Conservation (phyloP, 2,797 vertebrate species). For the Lepilemur septentrionalis region DNA sequence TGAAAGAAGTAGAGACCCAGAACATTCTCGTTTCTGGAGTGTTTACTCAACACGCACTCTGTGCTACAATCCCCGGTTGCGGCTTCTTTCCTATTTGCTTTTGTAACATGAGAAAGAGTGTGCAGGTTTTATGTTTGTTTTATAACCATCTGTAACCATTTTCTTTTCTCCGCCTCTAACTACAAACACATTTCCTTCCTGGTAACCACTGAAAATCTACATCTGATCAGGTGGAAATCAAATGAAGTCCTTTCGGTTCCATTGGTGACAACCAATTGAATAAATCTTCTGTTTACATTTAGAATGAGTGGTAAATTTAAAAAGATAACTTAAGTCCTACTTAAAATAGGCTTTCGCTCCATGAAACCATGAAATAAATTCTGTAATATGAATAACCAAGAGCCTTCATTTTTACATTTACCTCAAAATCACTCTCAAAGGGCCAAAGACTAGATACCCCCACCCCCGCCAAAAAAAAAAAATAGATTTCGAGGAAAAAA, state of each 20-base stretch:
- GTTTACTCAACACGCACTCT: slow-evolving; percentile 74
- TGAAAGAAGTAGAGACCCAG: background rate
- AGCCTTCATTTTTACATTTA: background rate
- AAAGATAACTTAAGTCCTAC: slow-evolving; percentile 21
- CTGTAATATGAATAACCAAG: background rate
- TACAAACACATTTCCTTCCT: slow-evolving; percentile 57
- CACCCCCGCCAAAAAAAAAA: background rate
- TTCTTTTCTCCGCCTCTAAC: slow-evolving; percentile 21
- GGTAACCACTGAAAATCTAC: slow-evolving; percentile 30
- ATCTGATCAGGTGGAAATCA: slow-evolving; percentile 39
- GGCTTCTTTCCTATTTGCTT: slow-evolving; percentile 71
- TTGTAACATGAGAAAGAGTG: slow-evolving; percentile 78
- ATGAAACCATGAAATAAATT: slow-evolving; percentile 55
- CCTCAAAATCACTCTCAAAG: slow-evolving; percentile 15
- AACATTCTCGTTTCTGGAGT: slow-evolving; percentile 45
- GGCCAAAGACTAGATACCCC: background rate
- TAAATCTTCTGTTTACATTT: slow-evolving; percentile 27
- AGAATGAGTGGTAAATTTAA: slow-evolving; percentile 39
- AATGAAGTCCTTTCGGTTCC: slow-evolving; percentile 51
- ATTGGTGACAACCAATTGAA: background rate
- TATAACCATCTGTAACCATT: slow-evolving; percentile 69
- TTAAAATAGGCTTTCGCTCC: background rate
- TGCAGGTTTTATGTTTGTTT: slow-evolving; percentile 72
- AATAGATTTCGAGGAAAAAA: background rate
- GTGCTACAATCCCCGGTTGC: slow-evolving; percentile 32